Conservation (phyloP, 2,113 vertebrate genomes). For the Turnix velox region DNA sequence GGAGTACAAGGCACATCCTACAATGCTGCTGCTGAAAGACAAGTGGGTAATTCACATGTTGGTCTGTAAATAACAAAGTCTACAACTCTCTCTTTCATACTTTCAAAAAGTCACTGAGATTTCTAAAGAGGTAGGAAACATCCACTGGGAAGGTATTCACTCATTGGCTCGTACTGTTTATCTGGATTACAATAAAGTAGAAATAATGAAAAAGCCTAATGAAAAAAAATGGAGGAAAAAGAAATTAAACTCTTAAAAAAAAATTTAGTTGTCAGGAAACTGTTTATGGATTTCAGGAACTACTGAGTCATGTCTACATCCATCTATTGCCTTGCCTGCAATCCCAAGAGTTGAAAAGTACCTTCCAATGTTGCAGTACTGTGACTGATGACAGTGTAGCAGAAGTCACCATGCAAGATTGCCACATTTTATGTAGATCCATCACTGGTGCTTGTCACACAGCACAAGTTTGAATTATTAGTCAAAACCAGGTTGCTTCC, state of each 20-base stretch:
- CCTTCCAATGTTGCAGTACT: background rate
- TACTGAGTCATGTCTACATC: background rate
- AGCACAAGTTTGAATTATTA: background rate
- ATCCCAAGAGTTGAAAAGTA: background rate
- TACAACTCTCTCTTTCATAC: background rate
- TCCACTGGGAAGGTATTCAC: background rate
- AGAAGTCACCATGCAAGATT: background rate
- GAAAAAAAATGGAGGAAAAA: too few relatives aligned
- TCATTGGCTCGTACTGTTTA: background rate
- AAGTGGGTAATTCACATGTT: background rate
- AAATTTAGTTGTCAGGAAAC: background rate
- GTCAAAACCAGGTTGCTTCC: background rate
- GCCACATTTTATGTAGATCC: background rate
- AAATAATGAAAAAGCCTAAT: background rate
- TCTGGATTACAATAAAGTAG: accelerated
- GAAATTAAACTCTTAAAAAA: background rate
- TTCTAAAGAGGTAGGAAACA: background rate
- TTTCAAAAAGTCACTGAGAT: background rate
- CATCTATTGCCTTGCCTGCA: background rate
- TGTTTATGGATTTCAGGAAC: background rate
- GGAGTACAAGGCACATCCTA: background rate
- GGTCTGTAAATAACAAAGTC: background rate
- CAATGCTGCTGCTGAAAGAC: background rate
- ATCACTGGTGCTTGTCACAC: background rate
- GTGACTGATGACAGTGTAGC: background rate